phyloP scores from a whole-genome alignment of 2,797 vertebrate genomes.

The Botia kubotai region DNA sequence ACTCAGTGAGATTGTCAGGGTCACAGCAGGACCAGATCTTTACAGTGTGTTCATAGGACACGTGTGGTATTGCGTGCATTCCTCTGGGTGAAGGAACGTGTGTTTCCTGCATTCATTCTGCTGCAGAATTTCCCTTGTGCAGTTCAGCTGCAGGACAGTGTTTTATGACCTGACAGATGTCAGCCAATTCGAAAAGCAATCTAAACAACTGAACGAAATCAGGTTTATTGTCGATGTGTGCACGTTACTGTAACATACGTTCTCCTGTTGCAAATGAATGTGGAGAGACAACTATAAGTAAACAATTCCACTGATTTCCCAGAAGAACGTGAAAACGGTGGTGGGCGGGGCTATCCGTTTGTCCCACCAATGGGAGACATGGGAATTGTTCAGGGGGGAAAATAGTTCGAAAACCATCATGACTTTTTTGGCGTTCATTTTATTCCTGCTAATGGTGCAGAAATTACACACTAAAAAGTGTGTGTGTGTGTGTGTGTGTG shows the following conservation, averaged over 20 bases:
- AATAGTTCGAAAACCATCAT: slow-evolving; percentile 3
- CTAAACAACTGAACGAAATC: neutral
- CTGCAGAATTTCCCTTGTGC: slow-evolving; percentile 52
- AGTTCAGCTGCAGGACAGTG: slow-evolving; percentile 50
- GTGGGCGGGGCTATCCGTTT: neutral
- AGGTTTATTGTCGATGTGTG: slow-evolving; percentile 2
- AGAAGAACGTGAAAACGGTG: neutral
- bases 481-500: slow-evolving; percentile 17
- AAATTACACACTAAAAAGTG: slow-evolving; percentile 29
- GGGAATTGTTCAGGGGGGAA: neutral
- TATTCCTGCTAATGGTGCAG: slow-evolving; percentile 30
- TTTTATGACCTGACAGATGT: slow-evolving; percentile 21
- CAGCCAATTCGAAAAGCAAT: slow-evolving; percentile 7
- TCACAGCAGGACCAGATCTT: slow-evolving; percentile 20
- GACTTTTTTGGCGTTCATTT: slow-evolving; percentile 10
- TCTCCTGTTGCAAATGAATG: neutral
- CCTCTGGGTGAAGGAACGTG: slow-evolving; percentile 27
- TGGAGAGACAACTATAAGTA: neutral
- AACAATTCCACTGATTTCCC: neutral
- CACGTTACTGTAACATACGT: neutral
- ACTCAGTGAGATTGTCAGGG: slow-evolving; percentile 34
- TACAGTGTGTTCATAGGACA: slow-evolving; percentile 29
- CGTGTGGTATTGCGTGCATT: slow-evolving; percentile 40
- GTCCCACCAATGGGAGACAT: neutral
- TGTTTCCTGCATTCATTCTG: slow-evolving; percentile 38